A percentile compares a stretch with the other conserved stretches of the same genome.
phyloP scores from a whole-genome alignment of 2,113 vertebrate species.

The Mystacornis crossleyi region DNA sequence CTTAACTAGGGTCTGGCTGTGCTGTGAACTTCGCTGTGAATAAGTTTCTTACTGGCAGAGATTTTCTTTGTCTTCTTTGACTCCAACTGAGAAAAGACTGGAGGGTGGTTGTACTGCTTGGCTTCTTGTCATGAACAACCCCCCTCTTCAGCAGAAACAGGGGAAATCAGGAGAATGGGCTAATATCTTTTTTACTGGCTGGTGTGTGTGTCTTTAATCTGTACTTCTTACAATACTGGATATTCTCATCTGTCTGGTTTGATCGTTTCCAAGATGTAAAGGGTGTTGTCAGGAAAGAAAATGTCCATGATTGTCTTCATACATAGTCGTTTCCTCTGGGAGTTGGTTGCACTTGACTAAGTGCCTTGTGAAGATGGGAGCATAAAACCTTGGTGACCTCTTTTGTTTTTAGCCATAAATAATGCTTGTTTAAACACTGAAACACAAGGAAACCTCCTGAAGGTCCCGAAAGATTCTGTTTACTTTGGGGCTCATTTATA shows the following conservation, averaged over 20 bases:
- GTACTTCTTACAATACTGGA: conserved; percentile 8
- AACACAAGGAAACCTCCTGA: neutral
- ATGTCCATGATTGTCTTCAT: neutral
- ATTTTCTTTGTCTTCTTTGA: conserved; percentile 31
- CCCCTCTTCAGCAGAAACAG: neutral
- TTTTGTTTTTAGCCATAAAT: conserved; percentile 9
- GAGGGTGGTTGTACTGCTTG: conserved; percentile 16
- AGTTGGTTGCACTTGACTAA: neutral
- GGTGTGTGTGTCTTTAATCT: neutral
- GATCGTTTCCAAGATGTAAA: conserved; percentile 17
- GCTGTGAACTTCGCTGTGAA: neutral
- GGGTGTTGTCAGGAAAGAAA: conserved; percentile 62
- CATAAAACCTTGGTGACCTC: neutral
- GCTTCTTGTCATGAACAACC: neutral
- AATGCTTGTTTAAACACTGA: neutral
- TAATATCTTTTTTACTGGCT: neutral
- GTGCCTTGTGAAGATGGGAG: neutral
- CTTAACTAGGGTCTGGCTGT: conserved; percentile 32
- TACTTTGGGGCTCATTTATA: neutral
- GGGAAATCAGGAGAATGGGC: conserved; percentile 15
- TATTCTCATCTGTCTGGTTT: conserved; percentile 18
- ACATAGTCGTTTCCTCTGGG: neutral
- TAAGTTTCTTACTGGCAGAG: conserved; percentile 9
- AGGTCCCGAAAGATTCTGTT: neutral
- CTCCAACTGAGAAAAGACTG: conserved; percentile 12